Percentiles rank a stretch among this genome's conserved stretches.
These are phyloP conservation scores for Smithornis capensis DNA, from an alignment of 2,113 vertebrate genomes.

Conservation along the genomic window DNA sequence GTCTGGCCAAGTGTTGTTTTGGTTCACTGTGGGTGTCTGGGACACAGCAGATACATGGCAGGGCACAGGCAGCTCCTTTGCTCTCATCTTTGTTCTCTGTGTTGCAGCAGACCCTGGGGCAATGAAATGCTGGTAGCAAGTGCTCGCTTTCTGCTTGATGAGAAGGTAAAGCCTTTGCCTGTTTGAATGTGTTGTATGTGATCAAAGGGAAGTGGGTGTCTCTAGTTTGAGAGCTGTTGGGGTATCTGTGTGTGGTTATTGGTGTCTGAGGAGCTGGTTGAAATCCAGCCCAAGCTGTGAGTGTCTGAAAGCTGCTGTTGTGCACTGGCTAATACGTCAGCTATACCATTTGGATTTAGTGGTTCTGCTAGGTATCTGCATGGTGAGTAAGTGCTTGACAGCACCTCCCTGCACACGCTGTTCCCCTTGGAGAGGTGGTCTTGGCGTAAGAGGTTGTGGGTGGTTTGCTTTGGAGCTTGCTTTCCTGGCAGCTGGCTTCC, in stretches of 20 bases:
- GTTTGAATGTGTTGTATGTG: neutral
- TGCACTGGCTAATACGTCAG: neutral
- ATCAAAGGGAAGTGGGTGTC: neutral
- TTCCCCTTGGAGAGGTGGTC: neutral
- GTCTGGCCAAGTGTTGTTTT: neutral
- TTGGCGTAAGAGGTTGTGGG: neutral
- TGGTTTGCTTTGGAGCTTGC: neutral
- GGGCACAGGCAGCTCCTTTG: neutral
- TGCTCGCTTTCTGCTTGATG: neutral
- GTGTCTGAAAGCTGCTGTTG: constrained; percentile 4
- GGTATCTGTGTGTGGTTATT: neutral
- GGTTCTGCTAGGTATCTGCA: neutral
- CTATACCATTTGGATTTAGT: neutral
- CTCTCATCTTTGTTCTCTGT: neutral
- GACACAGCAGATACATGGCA: accelerated
- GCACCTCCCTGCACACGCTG: accelerated
- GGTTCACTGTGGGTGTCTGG: neutral
- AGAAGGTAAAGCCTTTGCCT: neutral
- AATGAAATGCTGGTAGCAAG: neutral
- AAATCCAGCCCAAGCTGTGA: neutral
- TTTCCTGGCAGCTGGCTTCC: neutral
- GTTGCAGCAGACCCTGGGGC: neutral
- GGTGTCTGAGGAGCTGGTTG: neutral
- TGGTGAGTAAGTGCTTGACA: neutral
- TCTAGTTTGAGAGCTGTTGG: neutral